A percentile compares a stretch with the other conserved stretches of the same genome.
Conservation (phyloP, 2,888 invertebrate species). For the Steinernema hermaphroditum region DNA sequence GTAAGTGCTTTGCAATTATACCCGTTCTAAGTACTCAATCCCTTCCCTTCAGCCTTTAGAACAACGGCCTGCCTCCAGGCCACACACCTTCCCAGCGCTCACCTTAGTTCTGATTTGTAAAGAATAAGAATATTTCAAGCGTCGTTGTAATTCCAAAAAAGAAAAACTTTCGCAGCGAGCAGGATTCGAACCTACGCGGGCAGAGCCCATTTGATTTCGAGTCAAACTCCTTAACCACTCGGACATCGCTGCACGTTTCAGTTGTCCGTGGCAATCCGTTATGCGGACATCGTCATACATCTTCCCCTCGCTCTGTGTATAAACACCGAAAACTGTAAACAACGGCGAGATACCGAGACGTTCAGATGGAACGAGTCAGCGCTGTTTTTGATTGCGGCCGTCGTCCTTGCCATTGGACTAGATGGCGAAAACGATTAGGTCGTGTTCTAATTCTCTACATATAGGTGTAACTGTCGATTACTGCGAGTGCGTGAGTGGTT, state of each 20-base stretch:
- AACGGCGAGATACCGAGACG: constrained; percentile 15
- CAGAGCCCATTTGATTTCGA: constrained; percentile 66
- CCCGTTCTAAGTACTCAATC: too few species aligned
- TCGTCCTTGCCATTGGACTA: background rate
- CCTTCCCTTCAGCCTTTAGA: too few species aligned
- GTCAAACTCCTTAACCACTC: constrained; percentile 66
- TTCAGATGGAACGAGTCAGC: constrained; percentile 4
- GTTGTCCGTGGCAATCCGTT: background rate
- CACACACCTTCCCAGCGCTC: too few species aligned
- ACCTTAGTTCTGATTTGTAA: too few species aligned
- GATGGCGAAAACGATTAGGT: too few species aligned
- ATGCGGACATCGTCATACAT: background rate
- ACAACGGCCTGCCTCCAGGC: too few species aligned
- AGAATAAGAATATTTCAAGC: too few species aligned
- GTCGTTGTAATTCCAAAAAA: too few species aligned
- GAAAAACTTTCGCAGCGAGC: constrained; percentile 53
- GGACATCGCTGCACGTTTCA: constrained; percentile 46
- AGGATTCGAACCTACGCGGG: constrained; percentile 66
- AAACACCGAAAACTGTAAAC: background rate
- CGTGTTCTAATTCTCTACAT: too few species aligned
- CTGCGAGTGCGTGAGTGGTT: too few species aligned
- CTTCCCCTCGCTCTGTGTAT: background rate
- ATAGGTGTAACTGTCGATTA: too few species aligned
- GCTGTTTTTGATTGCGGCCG: constrained; percentile 20
- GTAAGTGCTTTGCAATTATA: too few species aligned